phyloP scores from a whole-genome alignment of 2,113 vertebrate species.

The Lathamus discolor region DNA sequence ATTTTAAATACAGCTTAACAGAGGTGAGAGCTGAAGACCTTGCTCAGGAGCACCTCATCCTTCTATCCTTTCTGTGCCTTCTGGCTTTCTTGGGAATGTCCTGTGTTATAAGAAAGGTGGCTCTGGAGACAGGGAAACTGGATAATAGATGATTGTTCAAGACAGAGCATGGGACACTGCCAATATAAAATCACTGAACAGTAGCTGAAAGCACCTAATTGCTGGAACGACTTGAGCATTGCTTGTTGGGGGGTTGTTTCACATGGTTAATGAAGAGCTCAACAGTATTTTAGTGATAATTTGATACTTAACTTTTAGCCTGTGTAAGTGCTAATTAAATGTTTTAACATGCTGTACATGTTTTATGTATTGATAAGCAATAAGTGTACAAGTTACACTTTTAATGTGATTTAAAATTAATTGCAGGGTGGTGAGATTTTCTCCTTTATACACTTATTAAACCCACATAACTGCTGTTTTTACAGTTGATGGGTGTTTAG shows the following conservation, averaged over 20 bases:
- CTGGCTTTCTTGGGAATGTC: neutral
- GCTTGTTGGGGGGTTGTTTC: neutral
- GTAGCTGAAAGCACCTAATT: neutral
- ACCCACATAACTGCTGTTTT: slow-evolving; percentile 67
- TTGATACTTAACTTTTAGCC: slow-evolving; percentile 55
- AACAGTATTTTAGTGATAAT: slow-evolving; percentile 40
- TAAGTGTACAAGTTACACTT: slow-evolving; percentile 59
- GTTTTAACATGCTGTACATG: slow-evolving; percentile 56
- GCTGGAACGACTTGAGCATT: neutral
- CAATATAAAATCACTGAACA: neutral
- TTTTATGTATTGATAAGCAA: slow-evolving; percentile 67
- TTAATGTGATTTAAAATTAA: slow-evolving; percentile 64
- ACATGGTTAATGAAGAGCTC: slow-evolving; percentile 26
- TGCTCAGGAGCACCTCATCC: neutral
- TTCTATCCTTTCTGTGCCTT: neutral
- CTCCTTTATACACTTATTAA: slow-evolving; percentile 65
- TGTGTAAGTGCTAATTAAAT: slow-evolving; percentile 55
- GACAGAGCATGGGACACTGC: neutral
- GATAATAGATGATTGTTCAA: neutral
- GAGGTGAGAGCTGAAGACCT: neutral
- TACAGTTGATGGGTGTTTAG: slow-evolving; percentile 74
- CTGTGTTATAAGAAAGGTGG: neutral
- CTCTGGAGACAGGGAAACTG: neutral
- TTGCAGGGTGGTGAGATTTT: slow-evolving; percentile 45
- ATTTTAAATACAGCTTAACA: neutral